Evolutionary conservation across 2,797 vertebrate species (phyloP).

Genomic region (Buceros bicornis): DNA sequence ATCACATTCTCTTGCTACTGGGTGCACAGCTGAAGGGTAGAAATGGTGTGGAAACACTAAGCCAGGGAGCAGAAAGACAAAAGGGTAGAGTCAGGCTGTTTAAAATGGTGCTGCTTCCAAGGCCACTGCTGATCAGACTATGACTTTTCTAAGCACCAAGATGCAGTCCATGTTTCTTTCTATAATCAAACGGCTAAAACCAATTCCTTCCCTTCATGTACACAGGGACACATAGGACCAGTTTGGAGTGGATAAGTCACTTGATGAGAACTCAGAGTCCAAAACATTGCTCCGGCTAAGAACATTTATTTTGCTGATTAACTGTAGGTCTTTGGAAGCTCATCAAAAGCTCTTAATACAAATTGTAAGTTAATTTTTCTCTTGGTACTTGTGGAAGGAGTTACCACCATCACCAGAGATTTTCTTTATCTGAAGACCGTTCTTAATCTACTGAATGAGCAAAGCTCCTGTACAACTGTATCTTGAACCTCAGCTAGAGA

Average conservation of each 20-base stretch:
- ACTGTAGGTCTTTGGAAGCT: not conserved
- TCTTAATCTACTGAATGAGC: not conserved
- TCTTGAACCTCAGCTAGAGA: not conserved
- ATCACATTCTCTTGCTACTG: not conserved
- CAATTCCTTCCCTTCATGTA: not conserved
- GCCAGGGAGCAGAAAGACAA: not conserved
- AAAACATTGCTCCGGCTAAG: not conserved
- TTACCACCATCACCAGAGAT: not conserved
- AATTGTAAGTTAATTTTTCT: not conserved
- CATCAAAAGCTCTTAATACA: not conserved
- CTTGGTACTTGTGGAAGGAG: not conserved
- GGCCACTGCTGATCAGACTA: not conserved
- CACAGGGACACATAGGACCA: not conserved
- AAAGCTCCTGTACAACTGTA: not conserved
- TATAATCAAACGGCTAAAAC: not conserved
- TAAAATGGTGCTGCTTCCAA: not conserved
- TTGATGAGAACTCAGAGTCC: not conserved
- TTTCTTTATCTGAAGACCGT: not conserved
- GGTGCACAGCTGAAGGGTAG: not conserved
- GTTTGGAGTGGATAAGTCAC: not conserved
- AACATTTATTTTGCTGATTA: not conserved
- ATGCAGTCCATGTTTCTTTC: not conserved
- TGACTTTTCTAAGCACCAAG: not conserved
- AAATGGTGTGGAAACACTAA: not conserved
- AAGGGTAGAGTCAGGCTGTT: not conserved